Conservation (phyloP, 2,888 invertebrate species). For the Lycocerus yunnanus region DNA sequence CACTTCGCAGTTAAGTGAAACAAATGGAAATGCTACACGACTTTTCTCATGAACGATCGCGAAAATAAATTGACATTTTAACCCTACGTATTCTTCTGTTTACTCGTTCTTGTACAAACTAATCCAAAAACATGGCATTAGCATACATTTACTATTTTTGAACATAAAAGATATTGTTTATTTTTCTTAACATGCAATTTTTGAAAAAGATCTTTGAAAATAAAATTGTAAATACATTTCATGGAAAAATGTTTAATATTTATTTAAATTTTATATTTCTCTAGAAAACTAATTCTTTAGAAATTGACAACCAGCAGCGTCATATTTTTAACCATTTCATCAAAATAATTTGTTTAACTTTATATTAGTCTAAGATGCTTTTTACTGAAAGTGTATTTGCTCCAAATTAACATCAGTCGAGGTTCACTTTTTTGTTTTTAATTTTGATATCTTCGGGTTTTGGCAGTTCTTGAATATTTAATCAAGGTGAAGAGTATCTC, state of each 20-base stretch:
- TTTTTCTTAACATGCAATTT: background rate
- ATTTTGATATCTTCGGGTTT: too few relatives aligned
- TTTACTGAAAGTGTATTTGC: too few relatives aligned
- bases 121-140: constrained; percentile 13
- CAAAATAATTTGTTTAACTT: background rate
- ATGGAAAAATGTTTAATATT: background rate
- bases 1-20: constrained; percentile 22
- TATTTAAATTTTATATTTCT: background rate
- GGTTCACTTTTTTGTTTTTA: too few relatives aligned
- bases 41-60: constrained; percentile 19
- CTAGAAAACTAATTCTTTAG: too few relatives aligned
- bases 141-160: constrained; percentile 12
- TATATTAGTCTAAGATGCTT: too few relatives aligned
- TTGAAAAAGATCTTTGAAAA: background rate
- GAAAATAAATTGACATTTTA: constrained; percentile 23
- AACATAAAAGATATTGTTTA: constrained; percentile 5
- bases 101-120: constrained; percentile 13
- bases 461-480: too few relatives aligned
- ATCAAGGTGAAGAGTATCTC: too few relatives aligned
- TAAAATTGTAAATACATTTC: background rate
- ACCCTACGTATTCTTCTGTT: constrained; percentile 18
- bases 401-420: too few relatives aligned
- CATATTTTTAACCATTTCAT: too few relatives aligned
- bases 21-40: constrained; percentile 17
- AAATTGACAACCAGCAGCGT: too few relatives aligned